Base-by-base conservation (phyloP, 30 jellyfish, hydroid and myxozoan species). In the Mastigias papua region DNA sequence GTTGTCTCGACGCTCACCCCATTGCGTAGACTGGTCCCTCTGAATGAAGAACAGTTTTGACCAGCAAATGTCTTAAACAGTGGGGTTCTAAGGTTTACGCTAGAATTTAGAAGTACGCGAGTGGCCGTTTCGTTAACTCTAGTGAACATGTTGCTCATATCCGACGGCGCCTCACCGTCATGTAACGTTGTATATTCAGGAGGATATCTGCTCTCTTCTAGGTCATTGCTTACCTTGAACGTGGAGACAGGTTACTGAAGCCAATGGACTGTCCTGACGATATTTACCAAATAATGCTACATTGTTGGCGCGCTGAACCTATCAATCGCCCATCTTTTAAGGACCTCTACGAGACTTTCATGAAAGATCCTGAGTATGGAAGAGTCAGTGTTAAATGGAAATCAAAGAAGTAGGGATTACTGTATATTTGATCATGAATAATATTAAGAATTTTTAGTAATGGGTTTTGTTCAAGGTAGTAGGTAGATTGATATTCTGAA, bases 291-390 rank as follows among this genome's bases (percentile, higher is more conserved):
- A 88, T 93, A 11, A 93, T 93, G 98, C 70, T 93, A 22, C 77
- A 91, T 8, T 93, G 98, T 76, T 93, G 98, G 98, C 69, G 85
- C 32, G 75, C 90, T 3, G 98, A 93, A 25, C 98, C 98, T 19
- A 88, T 75, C 1, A 77, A 83, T 50, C 92, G 98, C 26, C 98
- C 98, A 5, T 69, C 98, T 0, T 93, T 93, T 49, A 79, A 84
- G 22, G 96, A 93, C 48, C 96, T 93, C 1, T 90, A 93, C 69
- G 86, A 78, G 9, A 93, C 77, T 22, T 93, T 93, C 50, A 81
- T 94, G 84, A 93, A 92, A 25, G 98, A 93, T 72, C 98, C 98
- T 10, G 98, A 93, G 68, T 93, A 93, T 65, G 97, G 93, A 23
- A 88, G 70, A 54, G 95, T 81, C 69, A 71, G 90, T 48, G 65